phyloP scores from a whole-genome alignment of 2,797 vertebrate genomes.

The Scomberomorus guttatus region DNA sequence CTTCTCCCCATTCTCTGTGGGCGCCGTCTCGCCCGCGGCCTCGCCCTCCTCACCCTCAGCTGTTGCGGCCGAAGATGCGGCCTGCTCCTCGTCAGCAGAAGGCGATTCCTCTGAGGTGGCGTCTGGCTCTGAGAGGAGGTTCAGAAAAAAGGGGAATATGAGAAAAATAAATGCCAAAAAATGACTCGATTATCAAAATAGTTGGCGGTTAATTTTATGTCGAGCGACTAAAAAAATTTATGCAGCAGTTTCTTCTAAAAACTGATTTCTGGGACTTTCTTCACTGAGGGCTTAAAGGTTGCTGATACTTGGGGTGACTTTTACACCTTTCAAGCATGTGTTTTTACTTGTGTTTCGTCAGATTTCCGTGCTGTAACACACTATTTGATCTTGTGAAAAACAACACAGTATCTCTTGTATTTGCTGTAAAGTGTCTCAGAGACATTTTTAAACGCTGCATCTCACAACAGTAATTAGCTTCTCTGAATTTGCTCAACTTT shows the following conservation, averaged over 20 bases:
- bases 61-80: slow-evolving; percentile 82
- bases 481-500: too few species aligned
- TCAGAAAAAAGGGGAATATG: background rate
- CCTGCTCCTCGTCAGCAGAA: slow-evolving; percentile 89
- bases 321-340: background rate
- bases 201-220: too few species aligned
- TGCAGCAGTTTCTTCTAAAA: too few species aligned
- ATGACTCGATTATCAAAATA: too few species aligned
- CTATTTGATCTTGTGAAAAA: background rate
- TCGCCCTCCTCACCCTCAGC: slow-evolving; percentile 75
- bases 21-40: slow-evolving; percentile 22
- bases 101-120: slow-evolving; percentile 90
- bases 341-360: background rate
- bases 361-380: background rate
- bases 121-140: slow-evolving; percentile 85
- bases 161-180: background rate
- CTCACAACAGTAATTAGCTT: too few species aligned
- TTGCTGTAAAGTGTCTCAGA: background rate
- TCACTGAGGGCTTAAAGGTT: too few species aligned
- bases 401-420: too few species aligned
- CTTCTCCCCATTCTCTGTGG: slow-evolving; percentile 80
- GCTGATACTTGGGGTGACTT: background rate
- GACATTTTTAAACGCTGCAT: background rate
- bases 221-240: too few species aligned
- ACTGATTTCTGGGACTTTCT: too few species aligned